Percentiles rank a stretch among this genome's conserved stretches.
Conservation (phyloP, 1,140 invertebrate genomes). For the Pseudachorutes palmiensis region DNA sequence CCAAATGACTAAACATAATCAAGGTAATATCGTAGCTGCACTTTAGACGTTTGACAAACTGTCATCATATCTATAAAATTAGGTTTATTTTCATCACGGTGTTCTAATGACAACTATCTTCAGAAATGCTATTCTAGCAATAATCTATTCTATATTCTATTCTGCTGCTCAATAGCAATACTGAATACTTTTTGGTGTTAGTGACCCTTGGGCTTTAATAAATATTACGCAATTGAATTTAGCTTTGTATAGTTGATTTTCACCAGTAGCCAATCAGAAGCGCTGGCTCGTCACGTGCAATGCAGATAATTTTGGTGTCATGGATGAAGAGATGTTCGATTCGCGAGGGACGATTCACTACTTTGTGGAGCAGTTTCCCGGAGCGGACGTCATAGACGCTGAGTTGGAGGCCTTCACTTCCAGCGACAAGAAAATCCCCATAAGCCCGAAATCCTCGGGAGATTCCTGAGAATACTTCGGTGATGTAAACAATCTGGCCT, state of each 20-base stretch:
- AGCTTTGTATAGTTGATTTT: no score
- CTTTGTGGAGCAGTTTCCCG: constrained; percentile 19
- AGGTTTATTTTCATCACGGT: no score
- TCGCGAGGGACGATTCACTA: constrained; percentile 13
- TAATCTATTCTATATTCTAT: no score
- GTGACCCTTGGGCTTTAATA: no score
- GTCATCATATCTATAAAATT: no score
- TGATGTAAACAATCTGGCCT: constrained; percentile 11
- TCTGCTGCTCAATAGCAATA: no score
- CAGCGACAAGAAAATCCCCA: constrained; percentile 20
- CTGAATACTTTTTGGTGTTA: no score
- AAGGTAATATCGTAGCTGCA: no score
- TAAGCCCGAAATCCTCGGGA: constrained; percentile 11
- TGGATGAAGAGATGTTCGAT: constrained; percentile 20
- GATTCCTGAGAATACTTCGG: constrained; percentile 14
- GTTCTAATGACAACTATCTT: no score
- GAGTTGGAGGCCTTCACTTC: constrained; percentile 18
- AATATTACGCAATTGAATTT: no score
- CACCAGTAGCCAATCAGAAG: constrained; percentile 22
- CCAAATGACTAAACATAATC: no score
- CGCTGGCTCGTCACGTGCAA: constrained; percentile 18
- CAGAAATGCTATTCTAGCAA: constrained; percentile 10
- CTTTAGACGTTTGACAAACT: no score
- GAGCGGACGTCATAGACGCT: constrained; percentile 18
- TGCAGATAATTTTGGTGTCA: constrained; percentile 21